Base-by-base conservation (phyloP, 2,797 vertebrate species). In the Necrosyrtes monachus region DNA sequence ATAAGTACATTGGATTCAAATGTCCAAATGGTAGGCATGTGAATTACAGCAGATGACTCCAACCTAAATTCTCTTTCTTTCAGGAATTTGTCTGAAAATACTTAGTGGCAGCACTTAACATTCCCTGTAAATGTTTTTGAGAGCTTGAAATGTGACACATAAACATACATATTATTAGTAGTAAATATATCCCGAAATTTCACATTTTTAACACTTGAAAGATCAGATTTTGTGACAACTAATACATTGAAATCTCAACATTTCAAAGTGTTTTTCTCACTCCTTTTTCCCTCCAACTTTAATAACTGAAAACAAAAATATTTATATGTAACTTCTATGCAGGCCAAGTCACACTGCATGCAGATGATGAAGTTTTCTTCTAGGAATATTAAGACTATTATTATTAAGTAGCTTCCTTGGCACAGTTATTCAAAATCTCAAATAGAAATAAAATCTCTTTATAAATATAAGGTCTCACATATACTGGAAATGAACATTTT, bases 351-450 rank as follows among this genome's bases (percentile, higher is more conserved):
- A 87, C 18, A 37, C 48, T 73, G 41, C 20, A 76, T 41, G 27
- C 28, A 97, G 90, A 89, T 78, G 48, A 94, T 81, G 24, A 68
- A 46, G 18, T 84, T 96, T 85, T 63, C 48, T 89, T 94, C 91
- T 64, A 90, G 83, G 76, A 96, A 77, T 96, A 96, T 46, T 23
- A 74, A 90, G 43, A 89, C 46, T 57, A 53, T 60, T 80, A 82
- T 88, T 82, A 90, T 68, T 90, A 94, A 93, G 54, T 14, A 64
- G 4, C 12, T 96, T 85, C 53, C 85, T 70, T 92, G 80, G n/a
- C 70, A 65, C 7, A 45, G 10, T 76, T 92, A 85, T 96, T 83
- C 12, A 81, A 51, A 68, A 43, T 59, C 35, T 60, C 43, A 70
- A 73, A 63, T 18, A 63, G 30, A 74, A 94, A 62, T 19, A 60